These are phyloP conservation scores for Dolichomitus sp. DNA, from an alignment of 2,888 invertebrate genomes.

Conservation along the genomic window DNA sequence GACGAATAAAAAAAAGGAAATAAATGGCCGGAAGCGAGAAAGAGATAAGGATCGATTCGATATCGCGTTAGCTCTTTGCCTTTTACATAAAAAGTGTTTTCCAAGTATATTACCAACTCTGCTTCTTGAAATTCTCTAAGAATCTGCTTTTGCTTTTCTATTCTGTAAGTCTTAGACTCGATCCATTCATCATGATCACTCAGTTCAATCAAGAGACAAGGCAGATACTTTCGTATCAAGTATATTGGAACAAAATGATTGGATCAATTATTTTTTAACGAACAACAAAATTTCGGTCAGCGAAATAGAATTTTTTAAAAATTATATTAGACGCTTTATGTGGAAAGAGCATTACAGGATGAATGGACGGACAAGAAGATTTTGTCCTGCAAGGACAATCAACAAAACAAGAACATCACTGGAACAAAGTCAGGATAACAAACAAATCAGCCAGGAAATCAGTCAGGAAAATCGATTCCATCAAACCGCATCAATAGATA, in stretches of 20 bases:
- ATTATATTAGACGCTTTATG: no score
- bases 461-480: no score
- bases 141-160: conserved; percentile 48
- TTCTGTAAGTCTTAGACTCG: conserved; percentile 4
- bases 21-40: conserved; percentile 5
- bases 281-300: background rate
- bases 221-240: background rate
- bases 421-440: no score
- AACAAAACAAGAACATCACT: no score
- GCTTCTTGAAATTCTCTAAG: conserved; percentile 70
- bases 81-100: conserved; percentile 15
- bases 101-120: conserved; percentile 10
- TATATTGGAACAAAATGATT: background rate
- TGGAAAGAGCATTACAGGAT: no score
- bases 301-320: background rate
- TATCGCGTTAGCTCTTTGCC: conserved; percentile 16
- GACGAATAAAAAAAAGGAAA: conserved; percentile 19
- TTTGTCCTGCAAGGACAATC: no score
- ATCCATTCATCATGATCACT: conserved; percentile 48
- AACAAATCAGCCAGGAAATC: no score
- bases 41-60: conserved; percentile 36
- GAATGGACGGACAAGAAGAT: no score
- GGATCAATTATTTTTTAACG: background rate
- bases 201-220: conserved; percentile 17
- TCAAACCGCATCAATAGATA: no score